Conservation (phyloP, 2,888 invertebrate genomes). For the Phaonia tiefii region DNA sequence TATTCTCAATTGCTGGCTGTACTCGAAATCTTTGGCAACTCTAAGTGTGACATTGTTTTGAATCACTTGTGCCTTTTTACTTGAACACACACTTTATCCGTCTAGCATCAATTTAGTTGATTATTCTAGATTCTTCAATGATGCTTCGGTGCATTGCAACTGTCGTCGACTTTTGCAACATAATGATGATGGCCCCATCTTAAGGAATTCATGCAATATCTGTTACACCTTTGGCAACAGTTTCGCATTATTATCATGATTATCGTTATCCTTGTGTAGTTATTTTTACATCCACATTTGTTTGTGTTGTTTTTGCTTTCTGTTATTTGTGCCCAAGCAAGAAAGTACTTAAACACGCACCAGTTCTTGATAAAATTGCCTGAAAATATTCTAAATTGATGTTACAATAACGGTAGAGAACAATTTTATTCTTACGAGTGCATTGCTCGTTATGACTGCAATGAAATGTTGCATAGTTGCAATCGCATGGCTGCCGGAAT, state of each 20-base stretch:
- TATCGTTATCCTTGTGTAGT: too few species aligned
- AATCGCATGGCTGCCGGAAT: too few species aligned
- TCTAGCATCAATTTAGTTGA: conserved; percentile 1
- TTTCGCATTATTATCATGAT: too few species aligned
- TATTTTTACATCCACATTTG: too few species aligned
- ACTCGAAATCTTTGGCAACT: too few species aligned
- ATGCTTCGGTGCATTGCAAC: background rate
- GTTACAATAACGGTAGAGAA: conserved; percentile 9
- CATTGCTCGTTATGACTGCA: background rate
- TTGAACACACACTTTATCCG: background rate
- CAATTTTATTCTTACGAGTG: background rate
- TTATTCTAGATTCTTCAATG: background rate
- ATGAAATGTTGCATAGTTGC: too few species aligned
- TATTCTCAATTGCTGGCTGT: too few species aligned
- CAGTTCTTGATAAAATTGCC: conserved; percentile 63
- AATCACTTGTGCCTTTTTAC: conserved; percentile 5
- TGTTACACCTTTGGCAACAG: too few species aligned
- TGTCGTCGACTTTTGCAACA: too few species aligned
- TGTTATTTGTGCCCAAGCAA: conserved; percentile 30
- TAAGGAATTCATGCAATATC: too few species aligned
- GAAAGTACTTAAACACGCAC: conserved; percentile 62
- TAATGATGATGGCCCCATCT: too few species aligned
- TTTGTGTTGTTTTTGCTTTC: conserved; percentile 20
- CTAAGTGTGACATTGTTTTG: too few species aligned
- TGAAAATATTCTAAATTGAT: conserved; percentile 57